These are phyloP conservation scores for Lapara coniferarum DNA, from an alignment of 2,888 invertebrate species.

Conservation along the genomic window DNA sequence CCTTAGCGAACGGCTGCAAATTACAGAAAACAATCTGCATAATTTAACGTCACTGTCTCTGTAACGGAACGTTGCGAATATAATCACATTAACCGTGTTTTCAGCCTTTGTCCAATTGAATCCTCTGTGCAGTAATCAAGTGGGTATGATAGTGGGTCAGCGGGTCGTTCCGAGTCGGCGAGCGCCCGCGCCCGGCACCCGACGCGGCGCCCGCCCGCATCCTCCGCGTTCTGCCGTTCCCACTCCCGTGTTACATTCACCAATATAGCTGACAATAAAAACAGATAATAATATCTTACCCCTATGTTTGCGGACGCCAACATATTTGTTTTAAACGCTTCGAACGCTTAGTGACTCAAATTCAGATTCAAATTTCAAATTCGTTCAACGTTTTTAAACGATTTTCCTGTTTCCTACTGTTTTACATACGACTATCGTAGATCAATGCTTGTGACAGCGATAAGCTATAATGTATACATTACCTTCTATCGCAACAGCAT, in stretches of 20 bases:
- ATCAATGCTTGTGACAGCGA: slow-evolving; percentile 7
- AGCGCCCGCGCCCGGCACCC: slow-evolving; percentile 37
- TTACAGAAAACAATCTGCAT: slow-evolving; percentile 46
- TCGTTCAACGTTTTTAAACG: background rate
- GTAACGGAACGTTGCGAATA: slow-evolving; percentile 52
- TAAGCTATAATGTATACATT: background rate
- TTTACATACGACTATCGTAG: slow-evolving; percentile 19
- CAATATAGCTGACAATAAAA: slow-evolving; percentile 56
- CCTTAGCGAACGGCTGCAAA: slow-evolving; percentile 42
- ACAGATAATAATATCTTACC: slow-evolving; percentile 62
- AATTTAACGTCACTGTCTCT: slow-evolving; percentile 41
- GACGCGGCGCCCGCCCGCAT: slow-evolving; percentile 38
- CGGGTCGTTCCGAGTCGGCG: slow-evolving; percentile 62
- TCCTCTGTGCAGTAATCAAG: slow-evolving; percentile 70
- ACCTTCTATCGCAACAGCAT: background rate
- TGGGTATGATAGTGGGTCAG: slow-evolving; percentile 70
- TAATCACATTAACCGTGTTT: slow-evolving; percentile 72
- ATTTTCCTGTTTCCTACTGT: slow-evolving; percentile 26
- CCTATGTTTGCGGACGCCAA: slow-evolving; percentile 52
- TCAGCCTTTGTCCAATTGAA: slow-evolving; percentile 73
- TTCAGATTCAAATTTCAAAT: slow-evolving; percentile 6
- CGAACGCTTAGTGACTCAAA: slow-evolving; percentile 20
- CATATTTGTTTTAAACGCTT: slow-evolving; percentile 34
- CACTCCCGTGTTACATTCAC: slow-evolving; percentile 57
- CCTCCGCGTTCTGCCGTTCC: slow-evolving; percentile 35